Evolutionary conservation across 2,797 vertebrate species (phyloP).

Genomic region (Characodon lateralis): DNA sequence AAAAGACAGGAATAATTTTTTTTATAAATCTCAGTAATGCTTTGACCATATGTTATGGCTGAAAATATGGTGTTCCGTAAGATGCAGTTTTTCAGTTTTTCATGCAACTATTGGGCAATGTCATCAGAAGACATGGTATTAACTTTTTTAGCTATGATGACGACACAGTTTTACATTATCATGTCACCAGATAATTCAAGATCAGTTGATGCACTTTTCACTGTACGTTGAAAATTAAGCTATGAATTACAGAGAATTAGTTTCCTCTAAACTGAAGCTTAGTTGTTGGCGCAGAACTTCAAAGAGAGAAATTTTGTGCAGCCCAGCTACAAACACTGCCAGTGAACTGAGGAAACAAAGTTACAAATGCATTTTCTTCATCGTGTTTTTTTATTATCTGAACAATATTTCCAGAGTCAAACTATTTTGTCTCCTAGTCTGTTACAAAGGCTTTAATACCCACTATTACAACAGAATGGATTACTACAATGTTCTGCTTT

Average conservation of each 20-base stretch:
- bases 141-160: not conserved
- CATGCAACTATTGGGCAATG: not conserved
- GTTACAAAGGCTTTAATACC: too few relatives aligned
- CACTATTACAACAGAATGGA: too few relatives aligned
- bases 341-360: too few relatives aligned
- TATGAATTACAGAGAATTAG: not conserved
- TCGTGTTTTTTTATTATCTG: not conserved
- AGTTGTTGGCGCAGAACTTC: not conserved
- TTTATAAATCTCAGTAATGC: not conserved
- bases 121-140: not conserved
- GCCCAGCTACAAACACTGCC: not conserved
- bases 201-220: not conserved
- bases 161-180: not conserved
- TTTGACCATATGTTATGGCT: not conserved
- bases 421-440: too few relatives aligned
- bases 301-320: not conserved
- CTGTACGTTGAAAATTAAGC: not conserved
- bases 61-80: not conserved
- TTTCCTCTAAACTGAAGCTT: not conserved
- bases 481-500: too few relatives aligned
- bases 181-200: not conserved
- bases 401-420: not conserved
- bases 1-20: not conserved
- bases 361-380: too few relatives aligned
- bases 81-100: not conserved